Base-by-base conservation (phyloP, 2,797 vertebrate species). In the Lacerta viridis region DNA sequence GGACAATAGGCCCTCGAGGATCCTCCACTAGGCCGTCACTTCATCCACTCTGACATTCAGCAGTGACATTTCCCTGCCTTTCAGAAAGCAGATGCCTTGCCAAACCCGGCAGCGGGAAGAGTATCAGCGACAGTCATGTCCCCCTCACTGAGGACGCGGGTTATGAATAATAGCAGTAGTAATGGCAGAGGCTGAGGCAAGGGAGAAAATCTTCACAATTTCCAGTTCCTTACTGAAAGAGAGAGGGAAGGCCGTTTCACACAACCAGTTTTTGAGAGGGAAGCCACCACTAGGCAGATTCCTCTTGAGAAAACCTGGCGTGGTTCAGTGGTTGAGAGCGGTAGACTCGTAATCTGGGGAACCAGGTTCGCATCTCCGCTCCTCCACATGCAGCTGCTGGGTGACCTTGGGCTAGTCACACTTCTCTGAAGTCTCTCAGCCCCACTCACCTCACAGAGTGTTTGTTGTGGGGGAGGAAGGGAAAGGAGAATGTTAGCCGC, bases 11-110 rank as follows among this genome's bases (percentile, higher is more conserved):
- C 87, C 87, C 46, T 85, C 0, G 0, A 93, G 92, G 88, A 84
- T 0, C 0, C 89, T 90, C 0, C 0, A 88, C 55, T 79, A 74
- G 84, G 80, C 61, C 61, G 61, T 43, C 86, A 89, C 83, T 92
- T 93, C 89, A 90, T 93, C 95, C 91, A 92, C 87, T 87, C 0
- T 94, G 94, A 91, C 92, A 94, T 93, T 90, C 93, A 92, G 83
- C 88, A 90, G 86, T 7, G 85, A 83, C 90, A 81, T 88, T 91
- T 93, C 33, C 20, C 88, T 91, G 92, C 83, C 88, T 95, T 89
- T 92, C 79, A 90, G 86, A 36, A 55, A 92, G 86, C 71, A 39
- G 39, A 92, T 80, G 77, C 59, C 83, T 88, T 59, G 64, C 0
- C 84, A 90, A 92, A 89, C 36, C 41, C 33, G 79, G 84, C 18